A percentile compares a stretch with the other conserved stretches of the same genome.
These are phyloP conservation scores for Patella caerulea DNA, from an alignment of 2,888 invertebrate genomes.

Conservation along the genomic window DNA sequence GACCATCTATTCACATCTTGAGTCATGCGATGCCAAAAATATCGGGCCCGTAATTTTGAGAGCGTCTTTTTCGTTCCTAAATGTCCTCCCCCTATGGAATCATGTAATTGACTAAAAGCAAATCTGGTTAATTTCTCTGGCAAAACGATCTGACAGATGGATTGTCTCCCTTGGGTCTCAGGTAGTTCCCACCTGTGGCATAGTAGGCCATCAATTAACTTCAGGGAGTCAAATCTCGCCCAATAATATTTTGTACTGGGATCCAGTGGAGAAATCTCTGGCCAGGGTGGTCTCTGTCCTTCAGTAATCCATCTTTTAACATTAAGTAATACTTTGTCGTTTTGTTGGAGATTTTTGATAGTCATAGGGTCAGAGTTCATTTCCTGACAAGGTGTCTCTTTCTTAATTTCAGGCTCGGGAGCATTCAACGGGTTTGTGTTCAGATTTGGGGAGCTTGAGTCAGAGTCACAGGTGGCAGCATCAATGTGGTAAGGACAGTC, in stretches of 20 bases:
- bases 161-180: not conserved
- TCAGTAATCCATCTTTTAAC: constrained; percentile 26
- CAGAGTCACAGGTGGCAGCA: no score
- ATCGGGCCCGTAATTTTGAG: not conserved
- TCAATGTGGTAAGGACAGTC: no score
- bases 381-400: no score
- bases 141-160: not conserved
- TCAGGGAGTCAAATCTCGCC: constrained; percentile 30
- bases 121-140: not conserved
- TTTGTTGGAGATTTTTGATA: constrained; percentile 18
- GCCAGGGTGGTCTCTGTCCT: constrained; percentile 24
- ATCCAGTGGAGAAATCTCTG: constrained; percentile 15
- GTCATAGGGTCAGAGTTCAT: not conserved
- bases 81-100: not conserved
- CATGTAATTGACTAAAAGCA: not conserved
- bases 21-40: not conserved
- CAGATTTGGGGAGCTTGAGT: no score
- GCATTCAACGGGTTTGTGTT: no score
- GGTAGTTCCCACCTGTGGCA: constrained; percentile 20
- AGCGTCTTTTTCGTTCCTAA: not conserved
- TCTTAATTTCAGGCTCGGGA: no score
- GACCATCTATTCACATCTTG: not conserved
- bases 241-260: constrained; percentile 29
- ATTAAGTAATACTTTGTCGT: constrained; percentile 11
- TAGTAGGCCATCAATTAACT: constrained; percentile 23